Conservation (phyloP, 2,888 invertebrate genomes). For the Acanthopleura granulata region DNA sequence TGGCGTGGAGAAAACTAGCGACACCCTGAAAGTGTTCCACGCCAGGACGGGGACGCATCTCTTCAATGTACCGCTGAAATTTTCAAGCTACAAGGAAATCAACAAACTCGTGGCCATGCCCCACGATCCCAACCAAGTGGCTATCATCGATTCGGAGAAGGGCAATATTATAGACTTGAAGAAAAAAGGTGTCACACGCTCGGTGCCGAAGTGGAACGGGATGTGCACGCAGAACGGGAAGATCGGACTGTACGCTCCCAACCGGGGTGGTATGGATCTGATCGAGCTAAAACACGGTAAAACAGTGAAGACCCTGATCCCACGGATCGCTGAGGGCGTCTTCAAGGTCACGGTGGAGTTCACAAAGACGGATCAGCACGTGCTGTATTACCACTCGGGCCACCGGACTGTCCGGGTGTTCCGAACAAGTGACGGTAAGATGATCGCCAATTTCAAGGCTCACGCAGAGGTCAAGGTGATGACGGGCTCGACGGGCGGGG, state of each 20-base stretch:
- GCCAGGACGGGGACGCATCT: constrained; percentile 80
- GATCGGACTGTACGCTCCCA: constrained; percentile 91
- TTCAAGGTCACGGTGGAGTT: constrained; percentile 93
- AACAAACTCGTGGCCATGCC: constrained; percentile 67
- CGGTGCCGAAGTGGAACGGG: constrained; percentile 93
- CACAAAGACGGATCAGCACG: constrained; percentile 93
- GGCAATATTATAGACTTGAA: constrained; percentile 88
- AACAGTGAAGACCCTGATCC: constrained; percentile 90
- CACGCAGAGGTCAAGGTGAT: constrained; percentile 66
- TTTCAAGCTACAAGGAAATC: constrained; percentile 64
- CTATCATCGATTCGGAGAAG: constrained; percentile 90
- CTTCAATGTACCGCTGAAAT: constrained; percentile 66
- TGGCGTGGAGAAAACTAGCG: constrained; percentile 83
- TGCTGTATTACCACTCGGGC: constrained; percentile 97
- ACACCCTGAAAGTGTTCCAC: constrained; percentile 86
- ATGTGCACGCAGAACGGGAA: constrained; percentile 75
- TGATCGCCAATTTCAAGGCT: constrained; percentile 85
- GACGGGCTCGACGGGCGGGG: constrained; percentile 60
- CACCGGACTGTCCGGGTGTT: constrained; percentile 94
- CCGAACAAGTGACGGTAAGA: constrained; percentile 87
- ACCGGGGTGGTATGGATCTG: constrained; percentile 91
- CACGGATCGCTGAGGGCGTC: constrained; percentile 91
- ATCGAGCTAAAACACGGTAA: constrained; percentile 89
- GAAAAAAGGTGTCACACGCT: constrained; percentile 87
- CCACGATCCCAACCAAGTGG: constrained; percentile 78